Evolutionary conservation across 2,113 vertebrate species (phyloP), one percentile per base, ranked within the genome.

Genomic region (Boulengeromyrus knoepffleri): DNA sequence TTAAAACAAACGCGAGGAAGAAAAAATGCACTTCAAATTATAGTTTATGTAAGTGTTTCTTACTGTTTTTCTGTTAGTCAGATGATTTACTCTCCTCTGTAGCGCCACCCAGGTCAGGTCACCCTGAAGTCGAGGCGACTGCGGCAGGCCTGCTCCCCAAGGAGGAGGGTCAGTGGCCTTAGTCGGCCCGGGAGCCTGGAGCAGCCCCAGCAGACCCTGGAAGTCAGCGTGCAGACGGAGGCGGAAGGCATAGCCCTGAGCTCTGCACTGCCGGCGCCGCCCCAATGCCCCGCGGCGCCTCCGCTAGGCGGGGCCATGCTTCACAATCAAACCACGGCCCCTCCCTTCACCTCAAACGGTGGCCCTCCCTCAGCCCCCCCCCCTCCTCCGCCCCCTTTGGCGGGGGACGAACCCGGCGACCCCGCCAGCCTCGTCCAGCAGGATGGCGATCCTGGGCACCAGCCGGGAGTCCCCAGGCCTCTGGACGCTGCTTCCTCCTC

Each of bases 71-170:
- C 62, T 31, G 62, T 66, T 66, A 12, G 62, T 66, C 21, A n/a
- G 58, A 8, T 70, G n/a, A 8, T 31, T n/a, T 53, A 31, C 70
- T 52, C 15, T 45, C 31, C 21, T 85, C 13, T 89, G 85, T 92
- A 99, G 98, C 97, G 96, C 21, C 97, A 98, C 89, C 97, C 99
- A 2, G 98, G 99, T 36, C 99, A 99, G 94, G 97, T 99, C 92
- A 97, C 97, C 66, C 96, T 99, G 90, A 99, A 98, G 95, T 98
- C 98, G 90, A 97, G 97, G 46, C 96, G 98, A 50, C 91, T 97
- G 88, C 96, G 96, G 0, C 93, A 97, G 91, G 94, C 96, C 89
- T 96, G 95, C 45, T 89, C 94, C 21, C 95, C 96, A 92, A 97
- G 96, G 94, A 97, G 94, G 92, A 93, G 91, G 15, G 93, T 88